These are phyloP conservation scores for Alsophila aescularia DNA, from an alignment of 2,888 invertebrate species.

Conservation along the genomic window DNA sequence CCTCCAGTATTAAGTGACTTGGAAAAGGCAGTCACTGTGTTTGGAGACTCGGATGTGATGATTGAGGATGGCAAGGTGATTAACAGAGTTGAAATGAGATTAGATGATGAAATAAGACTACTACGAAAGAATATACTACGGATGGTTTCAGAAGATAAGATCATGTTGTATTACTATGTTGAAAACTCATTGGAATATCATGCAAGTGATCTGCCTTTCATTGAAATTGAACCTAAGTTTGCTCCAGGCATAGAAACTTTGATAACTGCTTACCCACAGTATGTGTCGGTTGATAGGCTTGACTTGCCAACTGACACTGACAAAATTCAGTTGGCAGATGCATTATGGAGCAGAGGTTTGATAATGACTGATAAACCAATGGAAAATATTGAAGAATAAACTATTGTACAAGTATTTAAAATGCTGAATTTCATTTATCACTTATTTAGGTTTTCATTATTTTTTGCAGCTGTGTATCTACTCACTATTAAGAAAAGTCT, in stretches of 20 bases:
- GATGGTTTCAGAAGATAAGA: conserved; percentile 86
- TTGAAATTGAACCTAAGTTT: conserved; percentile 89
- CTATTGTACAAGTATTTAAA: not conserved
- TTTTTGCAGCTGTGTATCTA: too few species aligned
- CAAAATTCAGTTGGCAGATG: conserved; percentile 87
- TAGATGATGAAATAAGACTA: conserved; percentile 86
- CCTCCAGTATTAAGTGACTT: conserved; percentile 90
- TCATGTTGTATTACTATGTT: conserved; percentile 90
- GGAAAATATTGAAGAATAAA: conserved; percentile 60
- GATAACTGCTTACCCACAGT: conserved; percentile 90
- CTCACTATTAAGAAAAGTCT: too few species aligned
- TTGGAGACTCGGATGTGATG: conserved; percentile 89
- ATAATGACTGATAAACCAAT: conserved; percentile 89
- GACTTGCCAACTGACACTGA: conserved; percentile 86
- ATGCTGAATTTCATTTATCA: not conserved
- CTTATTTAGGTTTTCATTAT: not conserved
- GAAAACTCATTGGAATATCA: conserved; percentile 95
- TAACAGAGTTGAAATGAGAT: conserved; percentile 87
- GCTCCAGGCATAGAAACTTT: conserved; percentile 89
- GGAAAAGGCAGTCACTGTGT: conserved; percentile 89
- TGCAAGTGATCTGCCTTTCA: conserved; percentile 87
- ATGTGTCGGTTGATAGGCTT: conserved; percentile 88
- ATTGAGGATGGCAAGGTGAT: conserved; percentile 84
- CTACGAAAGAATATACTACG: conserved; percentile 82
- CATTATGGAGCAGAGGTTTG: conserved; percentile 93